Evolutionary conservation across 53 echinoderm and acorn worm species (phyloP), one percentile per base, ranked within the genome.

Genomic region (Zoroaster sp.): DNA sequence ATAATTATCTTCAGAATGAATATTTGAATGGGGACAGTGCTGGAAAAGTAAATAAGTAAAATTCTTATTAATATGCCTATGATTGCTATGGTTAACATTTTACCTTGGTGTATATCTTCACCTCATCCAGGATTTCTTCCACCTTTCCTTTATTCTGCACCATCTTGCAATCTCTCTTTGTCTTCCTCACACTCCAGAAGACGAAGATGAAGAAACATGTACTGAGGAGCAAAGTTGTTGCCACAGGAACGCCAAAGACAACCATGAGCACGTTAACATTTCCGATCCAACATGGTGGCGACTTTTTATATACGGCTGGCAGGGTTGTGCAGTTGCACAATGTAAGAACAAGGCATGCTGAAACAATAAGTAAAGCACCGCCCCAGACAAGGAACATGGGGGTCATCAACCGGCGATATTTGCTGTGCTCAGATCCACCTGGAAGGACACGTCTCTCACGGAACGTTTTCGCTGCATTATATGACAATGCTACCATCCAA

Each of bases 401-500:
- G n/a, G 15, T 46, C 12, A 34, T 8, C n/a, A 85, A 3, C 4
- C 25, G 85, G 18, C 71, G 47, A 18, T 34, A 6, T 4, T 68
- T 67, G 12, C 36, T 15, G 28, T 40, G 8, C 2, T 74, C 8
- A 11, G 39, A 39, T 9, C n/a, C 15, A 11, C 6, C 55, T 20
- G 38, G 33, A 23, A 6, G 7, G 13, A 41, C 4, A 12, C 21
- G 31, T 14, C 49, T 25, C 13, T 55, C 78, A 18, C 82, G 8
- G 44, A 82, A 82, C 4, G 82, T 67, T 67, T 42, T 82, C 13
- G 68, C 45, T 17, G 66, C 82, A 42, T 68, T 68, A 42, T 43
- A 67, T 5, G 82, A 63, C 42, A 82, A 17, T 43, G 35, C 66
- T 42, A 67, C 8, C 93, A 90, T 91, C 93, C 93, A 93, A 35